phyloP scores from a whole-genome alignment of 2,797 vertebrate genomes.

The Peromyscus attwateri region DNA sequence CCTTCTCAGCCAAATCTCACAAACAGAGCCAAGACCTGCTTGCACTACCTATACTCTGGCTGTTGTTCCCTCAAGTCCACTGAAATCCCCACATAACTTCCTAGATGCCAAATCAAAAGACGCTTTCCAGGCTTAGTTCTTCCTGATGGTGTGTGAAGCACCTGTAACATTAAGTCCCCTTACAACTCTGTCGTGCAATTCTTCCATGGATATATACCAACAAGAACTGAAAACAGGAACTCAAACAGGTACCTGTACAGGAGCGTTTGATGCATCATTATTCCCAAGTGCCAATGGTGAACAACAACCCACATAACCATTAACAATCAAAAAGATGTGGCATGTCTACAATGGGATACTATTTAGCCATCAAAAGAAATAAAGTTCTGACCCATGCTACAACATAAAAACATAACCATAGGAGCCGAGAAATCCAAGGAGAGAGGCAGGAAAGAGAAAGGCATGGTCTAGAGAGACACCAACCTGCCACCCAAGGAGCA shows the following conservation, averaged over 20 bases:
- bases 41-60: not conserved
- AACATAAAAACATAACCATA: not conserved
- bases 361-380: not conserved
- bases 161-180: not conserved
- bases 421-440: no score
- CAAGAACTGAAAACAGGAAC: not conserved
- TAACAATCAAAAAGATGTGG: not conserved
- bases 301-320: not conserved
- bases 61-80: not conserved
- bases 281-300: not conserved
- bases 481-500: no score
- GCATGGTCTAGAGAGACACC: no score
- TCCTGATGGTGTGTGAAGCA: not conserved
- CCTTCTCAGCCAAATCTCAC: not conserved
- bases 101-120: conserved; percentile 21
- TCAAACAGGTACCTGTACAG: not conserved
- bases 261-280: not conserved
- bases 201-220: not conserved
- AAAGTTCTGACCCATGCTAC: not conserved
- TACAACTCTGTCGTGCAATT: not conserved
- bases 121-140: not conserved
- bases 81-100: not conserved
- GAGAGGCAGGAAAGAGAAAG: no score
- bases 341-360: not conserved
- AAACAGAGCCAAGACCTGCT: not conserved